Evolutionary conservation across 2,888 invertebrate genomes (phyloP).

Genomic region (Eudasyphora cyanicolor): DNA sequence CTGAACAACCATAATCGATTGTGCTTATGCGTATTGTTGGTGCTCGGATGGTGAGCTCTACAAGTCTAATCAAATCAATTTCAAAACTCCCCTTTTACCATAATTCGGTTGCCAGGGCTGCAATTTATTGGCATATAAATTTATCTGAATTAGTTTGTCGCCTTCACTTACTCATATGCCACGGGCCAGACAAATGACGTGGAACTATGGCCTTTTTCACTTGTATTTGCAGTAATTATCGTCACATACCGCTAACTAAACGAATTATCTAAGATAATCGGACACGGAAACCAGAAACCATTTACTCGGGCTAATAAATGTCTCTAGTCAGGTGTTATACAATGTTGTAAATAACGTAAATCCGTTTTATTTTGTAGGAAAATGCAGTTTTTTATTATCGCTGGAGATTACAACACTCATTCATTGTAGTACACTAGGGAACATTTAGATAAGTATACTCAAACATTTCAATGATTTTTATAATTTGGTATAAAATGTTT

Average conservation of each 20-base stretch:
- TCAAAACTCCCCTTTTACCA: background rate
- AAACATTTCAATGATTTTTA: no score
- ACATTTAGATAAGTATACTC: no score
- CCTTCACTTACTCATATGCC: background rate
- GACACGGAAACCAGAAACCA: background rate
- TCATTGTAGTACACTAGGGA: no score
- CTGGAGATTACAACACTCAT: no score
- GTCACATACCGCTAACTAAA: background rate
- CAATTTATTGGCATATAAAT: background rate
- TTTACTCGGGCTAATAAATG: background rate
- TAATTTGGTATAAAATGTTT: no score
- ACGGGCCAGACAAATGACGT: no score
- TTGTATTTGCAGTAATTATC: background rate
- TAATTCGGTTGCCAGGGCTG: background rate
- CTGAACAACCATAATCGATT: no score
- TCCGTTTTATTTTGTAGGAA: background rate
- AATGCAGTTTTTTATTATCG: no score
- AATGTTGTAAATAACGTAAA: background rate
- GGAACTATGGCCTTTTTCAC: no score
- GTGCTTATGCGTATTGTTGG: no score
- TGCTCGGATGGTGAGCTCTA: no score
- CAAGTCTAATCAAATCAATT: constrained; percentile 1
- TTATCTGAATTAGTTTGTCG: background rate
- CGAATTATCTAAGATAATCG: background rate
- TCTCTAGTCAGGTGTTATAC: background rate